A percentile compares a stretch with the other conserved stretches of the same genome.
Conservation (phyloP, 2,113 vertebrate genomes). For the Gadus chalcogrammus region DNA sequence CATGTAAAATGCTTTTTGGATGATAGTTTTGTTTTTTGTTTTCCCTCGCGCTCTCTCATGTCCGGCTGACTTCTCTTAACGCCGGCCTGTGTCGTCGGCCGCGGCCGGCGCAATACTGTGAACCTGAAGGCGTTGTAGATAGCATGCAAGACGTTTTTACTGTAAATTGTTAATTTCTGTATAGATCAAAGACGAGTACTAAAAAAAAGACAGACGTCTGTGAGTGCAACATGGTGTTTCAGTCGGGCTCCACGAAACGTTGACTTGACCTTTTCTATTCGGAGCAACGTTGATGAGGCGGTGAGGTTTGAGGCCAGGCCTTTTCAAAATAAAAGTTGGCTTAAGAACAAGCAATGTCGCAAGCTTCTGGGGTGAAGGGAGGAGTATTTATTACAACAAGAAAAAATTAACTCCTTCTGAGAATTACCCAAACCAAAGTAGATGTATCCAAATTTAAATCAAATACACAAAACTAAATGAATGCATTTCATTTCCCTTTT, state of each 20-base stretch:
- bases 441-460: no score
- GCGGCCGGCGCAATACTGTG: conserved; percentile 75
- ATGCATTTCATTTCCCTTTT: no score
- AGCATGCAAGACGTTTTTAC: conserved; percentile 68
- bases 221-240: conserved; percentile 50
- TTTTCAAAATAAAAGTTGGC: conserved; percentile 22
- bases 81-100: conserved; percentile 57
- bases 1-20: conserved; percentile 67
- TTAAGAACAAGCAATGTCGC: conserved; percentile 33
- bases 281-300: conserved; percentile 18
- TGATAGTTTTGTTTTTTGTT: conserved; percentile 31
- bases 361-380: conserved; percentile 11
- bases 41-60: conserved; percentile 38
- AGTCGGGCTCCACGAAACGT: conserved; percentile 30
- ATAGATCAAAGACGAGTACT: conserved; percentile 65
- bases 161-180: conserved; percentile 72
- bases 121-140: conserved; percentile 78
- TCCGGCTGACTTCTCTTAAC: conserved; percentile 62
- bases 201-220: conserved; percentile 54
- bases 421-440: no score
- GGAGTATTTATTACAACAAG: conserved; percentile 17
- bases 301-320: conserved; percentile 20
- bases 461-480: no score
- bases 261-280: conserved; percentile 6
- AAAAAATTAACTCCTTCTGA: background rate